Evolutionary conservation across 2,888 invertebrate genomes (phyloP), one percentile per base, ranked within the genome.

Genomic region (Cerastis leucographa): DNA sequence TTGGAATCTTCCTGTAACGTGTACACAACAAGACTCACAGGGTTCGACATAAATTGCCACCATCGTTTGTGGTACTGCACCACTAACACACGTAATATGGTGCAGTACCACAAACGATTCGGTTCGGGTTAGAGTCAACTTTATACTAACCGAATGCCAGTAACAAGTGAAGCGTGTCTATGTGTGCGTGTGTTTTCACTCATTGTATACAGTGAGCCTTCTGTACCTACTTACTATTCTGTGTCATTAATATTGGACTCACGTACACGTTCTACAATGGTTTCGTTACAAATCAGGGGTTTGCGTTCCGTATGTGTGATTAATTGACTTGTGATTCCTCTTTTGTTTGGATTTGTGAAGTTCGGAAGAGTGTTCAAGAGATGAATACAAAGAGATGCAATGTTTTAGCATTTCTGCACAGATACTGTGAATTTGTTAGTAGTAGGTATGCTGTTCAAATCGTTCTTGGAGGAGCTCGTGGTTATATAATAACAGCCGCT

Each of bases 201-300:
- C 6, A 1, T 22, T 46, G 11, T 42, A 8, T 6, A 0, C 2
- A 69, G 14, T 6, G 0, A 3, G 51, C 44, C 80, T 74, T 81
- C 65, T 79, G 71, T 9, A 3, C 14, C 1, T 11, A 11, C 1
- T 14, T 51, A 22, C 49, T 29, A 35, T 19, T n/a, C 14, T 2
- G 22, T 44, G 5, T 19, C 59, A 80, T 85, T 85, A 69, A 75
- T 71, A 85, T 74, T 74, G 29, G n/a, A 71, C 73, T 74, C 83
- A 85, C 85, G 83, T 76, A 61, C 17, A 25, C 64, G 42, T 54
- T 69, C 46, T 71, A 68, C 67, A 71, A 68, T 74, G 73, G 70
- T 51, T 46, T 81, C 65, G 71, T 62, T 71, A 80, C 70, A 59
- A 73, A 68, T 81, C 76, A 62, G 44, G 67, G 46, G 49, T 56